Evolutionary conservation across 2,888 invertebrate genomes (phyloP).

Genomic region (Cryptops parisi): DNA sequence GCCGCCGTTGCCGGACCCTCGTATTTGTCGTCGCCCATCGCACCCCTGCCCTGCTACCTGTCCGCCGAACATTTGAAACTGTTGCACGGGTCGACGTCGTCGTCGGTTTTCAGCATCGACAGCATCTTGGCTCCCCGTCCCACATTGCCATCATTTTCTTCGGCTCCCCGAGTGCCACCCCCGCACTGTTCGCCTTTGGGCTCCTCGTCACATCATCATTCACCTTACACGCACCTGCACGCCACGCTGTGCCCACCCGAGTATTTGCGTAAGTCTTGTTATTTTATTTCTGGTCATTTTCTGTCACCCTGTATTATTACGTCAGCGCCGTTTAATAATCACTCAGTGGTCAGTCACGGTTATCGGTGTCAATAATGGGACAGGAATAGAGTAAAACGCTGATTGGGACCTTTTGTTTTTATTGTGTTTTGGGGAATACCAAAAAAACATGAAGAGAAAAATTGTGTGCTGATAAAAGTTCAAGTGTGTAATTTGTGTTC

Average conservation of each 20-base stretch:
- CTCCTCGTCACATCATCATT: not conserved
- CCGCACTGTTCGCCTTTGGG: not conserved
- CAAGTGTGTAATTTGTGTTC: too few relatives aligned
- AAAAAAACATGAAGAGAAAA: too few relatives aligned
- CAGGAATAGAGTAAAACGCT: too few relatives aligned
- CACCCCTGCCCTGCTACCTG: not conserved
- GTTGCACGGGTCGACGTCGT: not conserved
- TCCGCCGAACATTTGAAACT: not conserved
- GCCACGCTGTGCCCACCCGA: constrained; percentile 6
- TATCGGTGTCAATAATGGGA: too few relatives aligned
- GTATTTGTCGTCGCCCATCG: not conserved
- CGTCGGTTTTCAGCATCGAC: constrained; percentile 24
- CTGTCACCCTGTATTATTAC: too few relatives aligned
- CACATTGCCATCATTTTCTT: not conserved
- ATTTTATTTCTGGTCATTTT: too few relatives aligned
- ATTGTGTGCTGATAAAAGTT: too few relatives aligned
- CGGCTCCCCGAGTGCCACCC: constrained; percentile 1
- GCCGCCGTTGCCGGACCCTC: not conserved
- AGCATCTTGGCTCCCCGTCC: constrained; percentile 26
- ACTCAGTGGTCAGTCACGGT: too few relatives aligned
- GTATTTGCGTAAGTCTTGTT: constrained; percentile 6
- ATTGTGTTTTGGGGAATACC: too few relatives aligned
- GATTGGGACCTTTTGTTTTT: too few relatives aligned
- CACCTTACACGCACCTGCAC: not conserved
- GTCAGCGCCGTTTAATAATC: too few relatives aligned